Base-by-base conservation (phyloP, 2,888 invertebrate genomes). In the Bellardia pandia region DNA sequence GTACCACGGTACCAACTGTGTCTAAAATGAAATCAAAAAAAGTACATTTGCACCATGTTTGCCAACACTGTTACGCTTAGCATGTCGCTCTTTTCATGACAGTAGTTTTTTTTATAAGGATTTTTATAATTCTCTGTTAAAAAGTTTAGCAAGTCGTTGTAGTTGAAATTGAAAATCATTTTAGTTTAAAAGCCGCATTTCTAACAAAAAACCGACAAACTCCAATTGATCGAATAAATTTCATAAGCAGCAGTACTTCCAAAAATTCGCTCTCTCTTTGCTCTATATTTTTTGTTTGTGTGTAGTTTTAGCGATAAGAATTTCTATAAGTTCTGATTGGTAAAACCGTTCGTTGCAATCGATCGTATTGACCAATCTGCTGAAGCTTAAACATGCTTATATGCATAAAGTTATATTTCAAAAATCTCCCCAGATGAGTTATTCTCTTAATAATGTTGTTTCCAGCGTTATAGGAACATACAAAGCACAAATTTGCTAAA, bases 251-350 rank as follows among this genome's bases (percentile, higher is more conserved):
- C 3, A 2, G 14, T 30, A 2, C 64, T 23, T 37, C 16, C 23
- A 48, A 4, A 48, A 4, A 40, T 60, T 5, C 71, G 42, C 37
- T 40, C 56, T 2, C 66, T 51, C 60, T 75, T 33, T 45, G 30
- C 6, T 66, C 56, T 13, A 37, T 5, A n/a, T 4, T 33, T 13
- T 72, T n/a, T 13, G 51, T 42, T 5, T n/a, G n/a, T n/a, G 16
- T 51, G 64, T 68, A 33, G 42, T 68, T 64, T 45, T 45, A 7
- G 14, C 16, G 76, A 83, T 83, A 77, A 77, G 37, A 71, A 77
- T 64, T 62, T 13, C 9, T 14, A 7, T 56, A 56, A 23, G 9
- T 48, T 83, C 13, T 83, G 83, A 83, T 83, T 83, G 83, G 83
- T 77, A 71, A 69, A 69, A 13, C 14, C 16, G 30, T 33, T 76